Evolutionary conservation across 2,797 vertebrate species (phyloP).

Genomic region (Gobionotothen gibberifrons): DNA sequence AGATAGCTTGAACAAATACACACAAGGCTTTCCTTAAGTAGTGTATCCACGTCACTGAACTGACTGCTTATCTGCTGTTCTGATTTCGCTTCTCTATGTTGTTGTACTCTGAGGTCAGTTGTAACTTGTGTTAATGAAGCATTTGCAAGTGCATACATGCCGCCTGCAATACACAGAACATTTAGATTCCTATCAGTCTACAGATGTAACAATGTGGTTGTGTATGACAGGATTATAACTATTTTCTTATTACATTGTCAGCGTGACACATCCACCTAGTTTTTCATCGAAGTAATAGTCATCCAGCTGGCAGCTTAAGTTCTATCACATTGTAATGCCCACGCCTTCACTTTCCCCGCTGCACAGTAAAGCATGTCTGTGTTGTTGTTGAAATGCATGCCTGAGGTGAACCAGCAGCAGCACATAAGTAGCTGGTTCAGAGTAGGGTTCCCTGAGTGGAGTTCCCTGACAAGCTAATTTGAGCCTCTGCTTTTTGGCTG

Average conservation of each 20-base stretch:
- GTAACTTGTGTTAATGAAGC: neutral
- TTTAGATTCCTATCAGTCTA: constrained; percentile 1
- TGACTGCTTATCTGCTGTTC: constrained; percentile 5
- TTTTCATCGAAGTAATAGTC: neutral
- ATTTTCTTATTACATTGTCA: constrained; percentile 7
- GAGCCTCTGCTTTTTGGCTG: constrained; percentile 52
- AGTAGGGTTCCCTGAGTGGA: constrained; percentile 21
- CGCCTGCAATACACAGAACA: neutral
- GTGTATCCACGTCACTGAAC: constrained; percentile 9
- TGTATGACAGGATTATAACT: constrained; percentile 14
- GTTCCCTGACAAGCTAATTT: constrained; percentile 65
- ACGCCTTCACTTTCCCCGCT: constrained; percentile 6
- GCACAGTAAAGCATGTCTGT: constrained; percentile 23
- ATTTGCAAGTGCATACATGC: neutral
- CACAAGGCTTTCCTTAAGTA: constrained; percentile 5
- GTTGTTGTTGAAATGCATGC: constrained; percentile 34
- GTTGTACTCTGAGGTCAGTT: neutral
- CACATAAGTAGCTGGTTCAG: constrained; percentile 41
- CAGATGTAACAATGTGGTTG: neutral
- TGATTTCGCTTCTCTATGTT: neutral
- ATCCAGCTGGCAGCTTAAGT: neutral
- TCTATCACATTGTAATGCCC: constrained; percentile 11
- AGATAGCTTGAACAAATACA: constrained; percentile 19
- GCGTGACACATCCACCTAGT: neutral
- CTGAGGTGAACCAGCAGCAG: constrained; percentile 38